Percentiles rank a stretch among this genome's conserved stretches.
phyloP scores from a whole-genome alignment of 2,113 vertebrate species.

The Hippopotamus amphibius region DNA sequence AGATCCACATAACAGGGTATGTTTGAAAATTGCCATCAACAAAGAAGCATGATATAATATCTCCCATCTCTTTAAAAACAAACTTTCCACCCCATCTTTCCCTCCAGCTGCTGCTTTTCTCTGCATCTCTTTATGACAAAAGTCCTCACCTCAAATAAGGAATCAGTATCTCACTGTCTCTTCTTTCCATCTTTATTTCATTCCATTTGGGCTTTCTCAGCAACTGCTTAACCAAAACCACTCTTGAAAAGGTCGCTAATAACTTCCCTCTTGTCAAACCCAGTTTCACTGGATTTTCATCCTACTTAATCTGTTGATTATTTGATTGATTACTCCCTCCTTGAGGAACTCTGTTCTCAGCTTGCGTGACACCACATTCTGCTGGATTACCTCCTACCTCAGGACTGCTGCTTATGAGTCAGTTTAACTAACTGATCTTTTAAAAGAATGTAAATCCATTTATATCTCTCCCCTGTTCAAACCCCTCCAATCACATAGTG shows the following conservation, averaged over 20 bases:
- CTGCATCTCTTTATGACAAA: slow-evolving; percentile 25
- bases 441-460: slow-evolving; percentile 36
- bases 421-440: slow-evolving; percentile 42
- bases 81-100: not conserved
- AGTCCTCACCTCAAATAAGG: not conserved
- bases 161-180: not conserved
- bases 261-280: not conserved
- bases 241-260: slow-evolving; percentile 2
- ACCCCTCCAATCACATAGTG: not conserved
- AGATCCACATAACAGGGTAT: not conserved
- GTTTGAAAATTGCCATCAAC: slow-evolving; percentile 42
- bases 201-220: slow-evolving; percentile 3
- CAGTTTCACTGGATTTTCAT: not conserved
- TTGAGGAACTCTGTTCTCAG: slow-evolving; percentile 34
- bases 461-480: not conserved
- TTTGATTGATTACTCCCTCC: slow-evolving; percentile 9
- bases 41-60: not conserved
- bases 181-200: slow-evolving; percentile 19
- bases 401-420: slow-evolving; percentile 35
- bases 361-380: not conserved
- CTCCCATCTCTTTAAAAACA: not conserved
- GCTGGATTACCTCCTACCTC: slow-evolving; percentile 1
- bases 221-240: not conserved
- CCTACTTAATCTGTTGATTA: not conserved
- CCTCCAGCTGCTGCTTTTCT: slow-evolving; percentile 19